phyloP scores from a whole-genome alignment of 2,113 vertebrate species.

The Mus spicilegus region DNA sequence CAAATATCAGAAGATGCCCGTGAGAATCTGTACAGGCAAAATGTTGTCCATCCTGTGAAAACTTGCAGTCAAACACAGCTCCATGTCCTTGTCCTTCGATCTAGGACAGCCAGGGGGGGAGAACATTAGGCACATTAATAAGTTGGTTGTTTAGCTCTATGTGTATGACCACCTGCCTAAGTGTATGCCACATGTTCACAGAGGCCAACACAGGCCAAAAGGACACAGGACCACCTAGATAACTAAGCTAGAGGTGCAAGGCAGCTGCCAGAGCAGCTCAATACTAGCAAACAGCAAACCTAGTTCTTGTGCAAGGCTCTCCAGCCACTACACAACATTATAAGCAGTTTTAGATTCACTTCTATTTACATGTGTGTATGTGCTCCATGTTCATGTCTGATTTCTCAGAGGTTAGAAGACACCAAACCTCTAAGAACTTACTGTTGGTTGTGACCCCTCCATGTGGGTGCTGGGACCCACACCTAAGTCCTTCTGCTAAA shows the following conservation, averaged over 20 bases:
- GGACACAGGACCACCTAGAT: not conserved
- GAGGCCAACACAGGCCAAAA: not conserved
- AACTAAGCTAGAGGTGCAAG: too few relatives aligned
- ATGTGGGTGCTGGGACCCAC: not conserved
- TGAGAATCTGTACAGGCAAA: constrained; percentile 99
- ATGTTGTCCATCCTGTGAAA: constrained; percentile 96
- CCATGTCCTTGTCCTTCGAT: constrained; percentile 98
- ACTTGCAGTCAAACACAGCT: constrained; percentile 98
- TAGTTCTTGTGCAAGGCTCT: too few relatives aligned
- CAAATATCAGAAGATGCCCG: constrained; percentile 97
- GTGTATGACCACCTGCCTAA: too few relatives aligned
- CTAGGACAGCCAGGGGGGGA: constrained; percentile 80
- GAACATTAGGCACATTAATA: not conserved
- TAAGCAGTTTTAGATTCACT: not conserved
- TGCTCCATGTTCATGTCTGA: not conserved
- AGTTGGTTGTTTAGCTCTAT: not conserved
- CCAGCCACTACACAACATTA: not conserved
- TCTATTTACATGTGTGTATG: not conserved
- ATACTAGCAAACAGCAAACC: not conserved
- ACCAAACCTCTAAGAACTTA: not conserved
- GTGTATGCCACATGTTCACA: not conserved
- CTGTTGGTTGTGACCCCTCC: not conserved
- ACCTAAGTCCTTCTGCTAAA: not conserved
- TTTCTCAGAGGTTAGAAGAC: not conserved
- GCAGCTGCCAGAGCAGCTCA: not conserved